Base-by-base conservation (phyloP, 1,140 invertebrate genomes). In the Calosoma granatense region DNA sequence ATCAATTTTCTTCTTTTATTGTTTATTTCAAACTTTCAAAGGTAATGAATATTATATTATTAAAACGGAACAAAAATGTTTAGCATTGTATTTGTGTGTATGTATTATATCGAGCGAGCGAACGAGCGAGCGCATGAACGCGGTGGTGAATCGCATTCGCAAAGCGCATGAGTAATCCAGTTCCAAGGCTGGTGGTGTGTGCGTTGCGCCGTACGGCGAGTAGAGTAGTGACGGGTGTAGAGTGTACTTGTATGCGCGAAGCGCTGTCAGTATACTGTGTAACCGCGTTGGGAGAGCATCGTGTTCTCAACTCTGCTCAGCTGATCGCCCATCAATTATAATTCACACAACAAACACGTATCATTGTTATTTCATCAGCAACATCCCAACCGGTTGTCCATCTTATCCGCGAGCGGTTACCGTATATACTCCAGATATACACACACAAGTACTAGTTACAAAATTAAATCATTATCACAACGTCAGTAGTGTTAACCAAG, bases 111-210 rank as follows among this genome's bases (percentile, higher is more conserved):
- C n/a, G n/a, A n/a, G n/a, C n/a, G n/a, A n/a, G n/a, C n/a, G n/a
- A n/a, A n/a, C n/a, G n/a, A n/a, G n/a, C n/a, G n/a, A n/a, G n/a
- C n/a, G n/a, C n/a, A n/a, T n/a, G n/a, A n/a, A n/a, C n/a, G n/a
- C n/a, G n/a, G n/a, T n/a, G n/a, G n/a, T n/a, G n/a, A n/a, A 36
- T 36, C 26, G n/a, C 26, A 36, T 36, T 9, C 41, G 41, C 17
- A 47, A 17, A 47, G 15, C 41, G 41, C 41, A 47, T 47, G 41
- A 47, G 41, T 47, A 17, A 47, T 47, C 41, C 15, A 47, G 41
- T 47, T 17, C 41, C 41, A 47, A 47, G 41, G 41, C 41, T 47
- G 41, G 9, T 17, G 26, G 4, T 30, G 4, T 30, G 26, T 30
- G 14, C 14, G 26, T 30, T 4, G 6, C 6, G 26, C 26, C 14